phyloP scores from a whole-genome alignment of 2,113 vertebrate genomes.

The Scophthalmus maximus region DNA sequence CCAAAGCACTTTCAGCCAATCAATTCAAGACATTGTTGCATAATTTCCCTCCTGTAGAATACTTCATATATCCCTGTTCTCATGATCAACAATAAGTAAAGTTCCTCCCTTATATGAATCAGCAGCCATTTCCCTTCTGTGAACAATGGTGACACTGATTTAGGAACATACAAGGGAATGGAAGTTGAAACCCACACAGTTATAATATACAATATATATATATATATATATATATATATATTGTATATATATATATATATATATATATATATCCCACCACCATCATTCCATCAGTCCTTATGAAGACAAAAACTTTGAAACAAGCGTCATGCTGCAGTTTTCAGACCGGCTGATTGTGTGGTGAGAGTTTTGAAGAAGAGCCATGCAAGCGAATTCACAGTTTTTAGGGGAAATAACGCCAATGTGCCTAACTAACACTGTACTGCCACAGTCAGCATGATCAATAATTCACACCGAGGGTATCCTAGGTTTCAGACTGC shows the following conservation, averaged over 20 bases:
- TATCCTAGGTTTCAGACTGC: conserved; percentile 2
- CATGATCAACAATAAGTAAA: background rate
- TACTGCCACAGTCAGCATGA: conserved; percentile 40
- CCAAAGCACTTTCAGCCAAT: background rate
- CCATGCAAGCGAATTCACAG: conserved; percentile 1
- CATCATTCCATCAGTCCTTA: no score
- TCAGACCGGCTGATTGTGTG: no score
- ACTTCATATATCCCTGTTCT: background rate
- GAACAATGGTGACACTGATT: background rate
- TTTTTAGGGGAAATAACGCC: conserved; percentile 18
- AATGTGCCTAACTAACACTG: conserved; percentile 13
- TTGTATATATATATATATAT: no score
- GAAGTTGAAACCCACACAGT: background rate
- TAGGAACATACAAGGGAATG: background rate
- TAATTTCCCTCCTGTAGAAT: background rate
- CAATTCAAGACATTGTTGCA: background rate
- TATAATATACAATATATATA: background rate
- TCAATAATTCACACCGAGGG: conserved; percentile 60
- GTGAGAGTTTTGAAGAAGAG: background rate
- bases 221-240: no score
- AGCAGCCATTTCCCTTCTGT: background rate
- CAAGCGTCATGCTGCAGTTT: background rate
- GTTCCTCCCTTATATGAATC: background rate
- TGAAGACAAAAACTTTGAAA: background rate
- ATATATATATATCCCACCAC: no score